Evolutionary conservation across 2,113 vertebrate genomes (phyloP), one percentile per base, ranked within the genome.

Genomic region (Nannospalax galili): DNA sequence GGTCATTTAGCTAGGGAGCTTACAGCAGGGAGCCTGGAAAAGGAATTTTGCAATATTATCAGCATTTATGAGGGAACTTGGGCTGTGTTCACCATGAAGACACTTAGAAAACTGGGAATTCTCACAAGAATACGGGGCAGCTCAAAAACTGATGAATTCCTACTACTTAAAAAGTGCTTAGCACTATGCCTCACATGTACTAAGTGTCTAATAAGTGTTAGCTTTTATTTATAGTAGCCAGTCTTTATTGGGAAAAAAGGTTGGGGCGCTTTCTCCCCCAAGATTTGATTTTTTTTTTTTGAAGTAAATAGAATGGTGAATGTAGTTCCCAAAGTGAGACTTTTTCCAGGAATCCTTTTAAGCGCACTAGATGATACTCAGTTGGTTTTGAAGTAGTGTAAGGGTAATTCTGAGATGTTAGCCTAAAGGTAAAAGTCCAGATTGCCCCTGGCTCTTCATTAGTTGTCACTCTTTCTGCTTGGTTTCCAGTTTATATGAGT

Each of bases 211-310:
- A 32, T 20, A 74, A 69, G 73, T 45, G 4, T 24, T 91, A 62
- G 24, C 52, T 93, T 91, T 92, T 89, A 64, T 82, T 93, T 92
- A 24, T 94, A 65, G 69, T 75, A 88, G 48, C 16, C 37, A 37
- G 9, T 72, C 30, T 72, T 91, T 67, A 62, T 62, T 73, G 58
- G 16, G 5, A 26, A 5, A 60, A 69, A 88, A 60, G 45, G 7
- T 20, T 77, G 37, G 64, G 14, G 72, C 72, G 22, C 60, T 88
- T 81, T 91, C 5, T 80, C 30, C 5, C 79, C n/a, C 60, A 19
- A 52, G 56, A 48, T 67, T 85, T 62, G 45, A 75, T 91, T 91
- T 96, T n/a, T n/a, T n/a, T n/a, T n/a, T n/a, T n/a, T 82, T 40
- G 35, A 81, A 89, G 60, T 30, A 82, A 72, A 35, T 78, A 40